Conservation (phyloP, 2,888 invertebrate species). For the Carabus problematicus region DNA sequence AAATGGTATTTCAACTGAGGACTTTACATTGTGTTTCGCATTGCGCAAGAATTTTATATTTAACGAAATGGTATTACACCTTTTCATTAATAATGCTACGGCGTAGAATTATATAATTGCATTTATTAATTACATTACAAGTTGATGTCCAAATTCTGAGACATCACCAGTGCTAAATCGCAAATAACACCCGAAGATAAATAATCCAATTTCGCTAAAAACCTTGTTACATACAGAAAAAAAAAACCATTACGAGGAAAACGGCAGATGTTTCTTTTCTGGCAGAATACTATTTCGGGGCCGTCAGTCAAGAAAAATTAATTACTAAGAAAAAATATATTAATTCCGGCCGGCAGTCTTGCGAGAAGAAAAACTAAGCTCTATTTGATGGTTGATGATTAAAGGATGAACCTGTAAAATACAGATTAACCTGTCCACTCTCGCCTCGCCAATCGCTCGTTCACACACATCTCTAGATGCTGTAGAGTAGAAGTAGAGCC, state of each 20-base stretch:
- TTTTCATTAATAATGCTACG: no score
- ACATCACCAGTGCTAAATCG: not conserved
- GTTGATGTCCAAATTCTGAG: no score
- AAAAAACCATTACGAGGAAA: conserved; percentile 23
- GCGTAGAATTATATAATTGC: no score
- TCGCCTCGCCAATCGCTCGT: not conserved
- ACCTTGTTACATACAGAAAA: conserved; percentile 3
- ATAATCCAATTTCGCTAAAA: conserved; percentile 15
- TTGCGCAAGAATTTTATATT: no score
- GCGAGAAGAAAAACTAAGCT: conserved; percentile 37
- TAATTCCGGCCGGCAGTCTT: conserved; percentile 30
- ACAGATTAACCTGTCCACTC: conserved; percentile 40
- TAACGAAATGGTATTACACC: no score
- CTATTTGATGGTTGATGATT: conserved; percentile 42
- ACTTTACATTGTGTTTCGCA: no score
- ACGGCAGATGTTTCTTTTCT: conserved; percentile 14
- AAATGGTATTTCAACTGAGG: no score
- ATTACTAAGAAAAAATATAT: conserved; percentile 38
- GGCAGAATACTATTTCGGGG: conserved; percentile 23
- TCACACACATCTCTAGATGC: not conserved
- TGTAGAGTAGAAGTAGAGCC: no score
- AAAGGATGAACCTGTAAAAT: conserved; percentile 41
- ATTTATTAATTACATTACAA: no score
- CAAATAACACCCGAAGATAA: conserved; percentile 2
- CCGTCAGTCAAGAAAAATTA: conserved; percentile 42